These are phyloP conservation scores for Turdus rufiventris DNA, from an alignment of 2,113 vertebrate genomes.

Conservation along the genomic window DNA sequence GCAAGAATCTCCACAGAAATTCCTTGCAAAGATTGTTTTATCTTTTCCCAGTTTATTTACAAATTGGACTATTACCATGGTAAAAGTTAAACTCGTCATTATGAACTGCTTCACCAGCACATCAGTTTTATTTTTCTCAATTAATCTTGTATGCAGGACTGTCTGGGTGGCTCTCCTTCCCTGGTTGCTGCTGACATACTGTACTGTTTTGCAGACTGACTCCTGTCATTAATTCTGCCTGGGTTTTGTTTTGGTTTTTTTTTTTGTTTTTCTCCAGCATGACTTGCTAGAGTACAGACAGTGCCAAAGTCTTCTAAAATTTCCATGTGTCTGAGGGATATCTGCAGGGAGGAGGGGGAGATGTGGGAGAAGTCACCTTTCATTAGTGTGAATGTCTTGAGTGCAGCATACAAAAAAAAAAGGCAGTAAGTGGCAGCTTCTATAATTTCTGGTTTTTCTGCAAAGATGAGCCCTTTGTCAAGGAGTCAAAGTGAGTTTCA, in stretches of 20 bases:
- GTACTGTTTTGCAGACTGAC: neutral
- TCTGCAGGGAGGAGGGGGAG: neutral
- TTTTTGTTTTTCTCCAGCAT: neutral
- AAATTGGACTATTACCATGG: neutral
- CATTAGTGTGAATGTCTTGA: neutral
- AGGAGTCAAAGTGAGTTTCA: neutral
- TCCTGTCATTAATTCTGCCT: neutral
- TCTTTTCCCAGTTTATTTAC: neutral
- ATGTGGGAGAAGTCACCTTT: neutral
- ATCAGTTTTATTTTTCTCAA: neutral
- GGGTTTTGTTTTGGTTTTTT: neutral
- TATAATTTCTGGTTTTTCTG: neutral
- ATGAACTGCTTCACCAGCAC: neutral
- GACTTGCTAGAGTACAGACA: neutral
- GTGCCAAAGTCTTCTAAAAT: neutral
- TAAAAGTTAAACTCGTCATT: neutral
- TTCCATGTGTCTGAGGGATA: neutral
- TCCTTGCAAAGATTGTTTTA: neutral
- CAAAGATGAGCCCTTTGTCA: neutral
- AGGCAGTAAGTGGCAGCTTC: neutral
- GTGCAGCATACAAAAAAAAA: neutral
- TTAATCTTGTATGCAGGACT: neutral
- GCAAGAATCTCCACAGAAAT: neutral
- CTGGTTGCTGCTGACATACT: neutral
- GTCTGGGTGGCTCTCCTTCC: neutral